Base-by-base conservation (phyloP, 2,888 invertebrate species). In the Eristalinus aeneus region DNA sequence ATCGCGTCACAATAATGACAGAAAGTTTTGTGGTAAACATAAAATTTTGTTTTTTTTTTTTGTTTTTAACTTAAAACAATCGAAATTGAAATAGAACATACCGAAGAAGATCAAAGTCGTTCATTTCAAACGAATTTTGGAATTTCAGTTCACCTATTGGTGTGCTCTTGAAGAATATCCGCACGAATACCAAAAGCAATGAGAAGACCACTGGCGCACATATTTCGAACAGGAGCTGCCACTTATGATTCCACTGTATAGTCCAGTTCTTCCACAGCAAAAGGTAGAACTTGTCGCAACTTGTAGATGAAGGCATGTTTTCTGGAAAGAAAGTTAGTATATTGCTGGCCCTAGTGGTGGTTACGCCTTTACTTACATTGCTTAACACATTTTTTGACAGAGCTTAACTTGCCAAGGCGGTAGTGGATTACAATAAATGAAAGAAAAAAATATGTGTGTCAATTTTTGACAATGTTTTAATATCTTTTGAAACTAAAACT, bases 191-290 rank as follows among this genome's bases (percentile, higher is more conserved):
- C 72, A 97, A 92, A 73, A 96, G 90, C 0, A 94, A 94, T 0
- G 96, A 95, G 64, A 95, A 91, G 2, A 95, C 88, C 3, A 96
- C 92, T 91, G 96, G 96, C 31, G 95, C 90, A 1, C 93, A 82
- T 0, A 46, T 46, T 46, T 46, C 46, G 16, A 46, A 0, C 2
- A 46, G 16, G 0, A 96, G 96, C 90, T 95, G 95, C 46, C 94
- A 83, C 23, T 94, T 94, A 90, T 95, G 95, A 65, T 96, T 93
- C 93, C 94, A 95, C 92, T 96, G 96, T 63, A 96, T 94, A n/a
- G 95, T 91, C 91, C 95, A 95, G 92, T 96, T 96, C 92, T 97
- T 97, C 96, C 96, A 97, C 92, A 96, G 93, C 77, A 97, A 92
- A 88, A 96, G 93, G 4, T 93, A 90, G 89, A 96, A 95, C 90